Conservation (phyloP, 2,888 invertebrate species). For the Sericinus montela region DNA sequence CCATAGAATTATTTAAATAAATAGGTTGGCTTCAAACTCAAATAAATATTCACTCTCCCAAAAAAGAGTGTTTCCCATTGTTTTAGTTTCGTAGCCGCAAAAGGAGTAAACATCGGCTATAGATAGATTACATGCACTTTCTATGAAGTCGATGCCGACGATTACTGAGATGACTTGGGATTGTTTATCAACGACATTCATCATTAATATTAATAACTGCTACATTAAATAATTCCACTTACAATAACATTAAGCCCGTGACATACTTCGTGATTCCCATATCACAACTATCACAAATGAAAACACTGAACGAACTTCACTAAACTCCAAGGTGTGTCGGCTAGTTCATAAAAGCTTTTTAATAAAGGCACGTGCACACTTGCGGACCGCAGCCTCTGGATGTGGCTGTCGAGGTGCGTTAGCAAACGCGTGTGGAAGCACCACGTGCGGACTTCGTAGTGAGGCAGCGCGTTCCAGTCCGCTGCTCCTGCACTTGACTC, state of each 20-base stretch:
- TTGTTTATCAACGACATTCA: too few species aligned
- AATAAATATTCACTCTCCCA: too few species aligned
- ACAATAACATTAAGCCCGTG: background rate
- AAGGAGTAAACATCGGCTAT: too few species aligned
- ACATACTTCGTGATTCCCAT: background rate
- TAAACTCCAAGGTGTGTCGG: conserved; percentile 21
- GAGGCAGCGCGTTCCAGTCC: conserved; percentile 65
- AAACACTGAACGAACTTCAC: conserved; percentile 2
- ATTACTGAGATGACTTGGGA: too few species aligned
- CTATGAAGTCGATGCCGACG: too few species aligned
- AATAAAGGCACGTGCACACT: conserved; percentile 33
- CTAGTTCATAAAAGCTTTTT: conserved; percentile 17
- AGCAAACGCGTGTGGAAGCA: conserved; percentile 53
- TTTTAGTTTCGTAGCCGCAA: too few species aligned
- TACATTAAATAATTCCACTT: conserved; percentile 3
- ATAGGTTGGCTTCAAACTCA: too few species aligned
- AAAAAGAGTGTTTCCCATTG: too few species aligned
- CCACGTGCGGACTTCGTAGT: conserved; percentile 66
- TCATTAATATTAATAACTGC: too few species aligned
- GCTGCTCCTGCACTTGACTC: conserved; percentile 73
- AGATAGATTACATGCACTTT: too few species aligned
- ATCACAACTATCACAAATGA: conserved; percentile 12
- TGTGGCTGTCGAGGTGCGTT: conserved; percentile 45
- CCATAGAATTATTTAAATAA: too few species aligned
- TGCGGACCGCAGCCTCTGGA: conserved; percentile 18